A percentile compares a stretch with the other conserved stretches of the same genome.
These are phyloP conservation scores for Electrophaes corylata DNA, from an alignment of 2,888 invertebrate species.

Conservation along the genomic window DNA sequence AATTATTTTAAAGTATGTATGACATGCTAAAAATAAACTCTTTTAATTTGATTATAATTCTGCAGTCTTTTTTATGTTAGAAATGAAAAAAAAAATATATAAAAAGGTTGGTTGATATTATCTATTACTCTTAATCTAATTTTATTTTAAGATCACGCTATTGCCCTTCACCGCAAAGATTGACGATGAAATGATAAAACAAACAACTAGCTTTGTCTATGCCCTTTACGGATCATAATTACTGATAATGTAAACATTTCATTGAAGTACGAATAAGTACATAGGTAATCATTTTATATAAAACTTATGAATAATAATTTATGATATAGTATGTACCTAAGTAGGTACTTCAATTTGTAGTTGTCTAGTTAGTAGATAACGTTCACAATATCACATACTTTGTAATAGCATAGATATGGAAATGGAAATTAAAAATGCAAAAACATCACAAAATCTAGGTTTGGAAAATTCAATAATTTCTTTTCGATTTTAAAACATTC, in stretches of 20 bases:
- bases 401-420: neutral
- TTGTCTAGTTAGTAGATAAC: constrained; percentile 16
- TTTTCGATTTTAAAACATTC: neutral
- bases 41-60: no score
- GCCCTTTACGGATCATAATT: neutral
- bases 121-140: neutral
- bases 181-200: neutral
- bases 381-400: constrained; percentile 2
- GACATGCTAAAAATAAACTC: no score
- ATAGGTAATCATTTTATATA: neutral
- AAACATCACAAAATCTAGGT: neutral
- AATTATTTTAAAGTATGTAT: no score
- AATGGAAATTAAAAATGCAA: neutral
- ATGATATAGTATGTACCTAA: neutral
- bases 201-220: neutral
- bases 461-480: neutral
- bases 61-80: no score
- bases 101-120: no score
- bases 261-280: neutral
- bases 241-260: neutral
- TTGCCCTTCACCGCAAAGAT: neutral
- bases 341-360: constrained; percentile 10
- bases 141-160: neutral
- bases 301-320: neutral
- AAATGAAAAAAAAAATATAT: no score